Base-by-base conservation (phyloP, 2,797 vertebrate genomes). In the Cirrhinus mrigala region DNA sequence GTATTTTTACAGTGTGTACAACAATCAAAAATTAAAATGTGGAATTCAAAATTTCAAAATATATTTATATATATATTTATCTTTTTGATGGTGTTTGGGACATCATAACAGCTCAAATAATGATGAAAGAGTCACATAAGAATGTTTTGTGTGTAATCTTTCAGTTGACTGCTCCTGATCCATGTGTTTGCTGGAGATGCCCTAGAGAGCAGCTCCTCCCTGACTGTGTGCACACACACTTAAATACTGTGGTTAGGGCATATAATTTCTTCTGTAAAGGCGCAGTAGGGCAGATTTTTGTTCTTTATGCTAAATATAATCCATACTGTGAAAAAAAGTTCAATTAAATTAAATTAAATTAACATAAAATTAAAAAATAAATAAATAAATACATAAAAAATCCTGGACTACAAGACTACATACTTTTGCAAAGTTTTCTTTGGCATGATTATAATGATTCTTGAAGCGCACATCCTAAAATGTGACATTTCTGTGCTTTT, bases 281-380 rank as follows among this genome's bases (percentile, higher is more conserved):
- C 22, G 80, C 81, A 83, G 70, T 58, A 88, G 84, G 81, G 70
- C 66, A 52, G 29, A 14, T 66, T 56, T 87, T 24, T 58, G 46
- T 76, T 75, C 29, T 60, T 7, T 71, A n/a, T 69, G 11, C 52
- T 70, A 44, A 20, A 2, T 29, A 20, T 24, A 58, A 58, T 3
- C 6, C 5, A 2, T 33, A 54, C 1, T 14, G 2, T 54, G 1
- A 75, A 75, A 44, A 27, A 27, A 8, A 54, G 33, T 37, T 37
- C 0, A 20, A 7, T n/a, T n/a, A 20, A 20, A 20, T 37, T 37
- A 37, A 37, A 37, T 37, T 33, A 33, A 2, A 33, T 33, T 37
- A 37, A 37, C n/a, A n/a, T n/a, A n/a, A n/a, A n/a, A n/a, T n/a
- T n/a, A n/a, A n/a, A n/a, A n/a, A n/a, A n/a, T n/a, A n/a, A n/a